phyloP scores from a whole-genome alignment of 2,888 invertebrate species.

The Drosophila imparisetae region DNA sequence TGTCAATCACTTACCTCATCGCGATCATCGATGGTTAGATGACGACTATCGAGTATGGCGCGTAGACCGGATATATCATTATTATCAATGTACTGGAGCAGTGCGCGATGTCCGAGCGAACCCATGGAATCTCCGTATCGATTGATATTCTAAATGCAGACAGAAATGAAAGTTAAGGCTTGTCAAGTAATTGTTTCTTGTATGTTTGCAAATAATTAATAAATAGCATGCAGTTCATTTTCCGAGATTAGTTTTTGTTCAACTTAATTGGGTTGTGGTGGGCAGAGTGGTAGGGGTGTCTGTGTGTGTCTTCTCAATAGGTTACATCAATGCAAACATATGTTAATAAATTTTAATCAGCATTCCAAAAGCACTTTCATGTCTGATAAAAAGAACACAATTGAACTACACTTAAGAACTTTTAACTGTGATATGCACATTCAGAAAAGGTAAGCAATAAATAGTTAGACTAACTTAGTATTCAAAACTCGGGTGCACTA shows the following conservation, averaged over 20 bases:
- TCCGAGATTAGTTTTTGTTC: conserved; percentile 22
- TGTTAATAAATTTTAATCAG: conserved; percentile 44
- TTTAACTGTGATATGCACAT: background rate
- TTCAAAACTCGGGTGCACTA: background rate
- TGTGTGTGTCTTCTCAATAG: conserved; percentile 21
- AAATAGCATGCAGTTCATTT: conserved; percentile 48
- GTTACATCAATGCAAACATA: conserved; percentile 36
- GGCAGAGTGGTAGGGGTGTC: background rate
- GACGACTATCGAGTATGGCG: conserved; percentile 92
- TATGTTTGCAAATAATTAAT: conserved; percentile 25
- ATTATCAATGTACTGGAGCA: conserved; percentile 91
- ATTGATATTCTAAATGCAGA: conserved; percentile 89
- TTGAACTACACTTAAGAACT: conserved; percentile 14
- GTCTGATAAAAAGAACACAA: conserved; percentile 23
- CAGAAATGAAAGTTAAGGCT: conserved; percentile 17
- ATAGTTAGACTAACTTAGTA: background rate
- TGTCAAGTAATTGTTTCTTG: background rate
- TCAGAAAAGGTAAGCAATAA: background rate
- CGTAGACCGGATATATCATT: conserved; percentile 92
- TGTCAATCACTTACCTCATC: conserved; percentile 89
- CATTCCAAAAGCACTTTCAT: conserved; percentile 14
- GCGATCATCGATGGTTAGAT: conserved; percentile 92
- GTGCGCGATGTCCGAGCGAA: conserved; percentile 93
- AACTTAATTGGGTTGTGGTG: conserved; percentile 9
- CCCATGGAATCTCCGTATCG: conserved; percentile 95